Conservation (phyloP, 2,797 vertebrate species). For the Leptoclinus maculatus region DNA sequence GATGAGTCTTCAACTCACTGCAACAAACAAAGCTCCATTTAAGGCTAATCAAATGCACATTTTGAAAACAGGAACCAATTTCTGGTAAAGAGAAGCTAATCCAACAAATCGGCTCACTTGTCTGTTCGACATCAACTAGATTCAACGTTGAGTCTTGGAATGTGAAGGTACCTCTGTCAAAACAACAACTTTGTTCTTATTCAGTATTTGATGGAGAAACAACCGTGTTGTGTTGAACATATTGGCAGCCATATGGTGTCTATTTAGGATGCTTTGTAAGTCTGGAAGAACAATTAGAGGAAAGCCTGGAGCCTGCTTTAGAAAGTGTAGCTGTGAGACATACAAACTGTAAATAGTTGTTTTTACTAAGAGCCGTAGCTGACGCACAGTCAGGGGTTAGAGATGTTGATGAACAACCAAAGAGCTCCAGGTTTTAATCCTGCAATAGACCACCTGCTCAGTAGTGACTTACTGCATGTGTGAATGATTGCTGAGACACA, state of each 20-base stretch:
- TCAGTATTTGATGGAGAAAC: conserved; percentile 13
- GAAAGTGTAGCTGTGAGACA: conserved; percentile 4
- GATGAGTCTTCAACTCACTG: no score
- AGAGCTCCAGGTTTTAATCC: conserved; percentile 11
- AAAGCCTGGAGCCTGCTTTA: background rate
- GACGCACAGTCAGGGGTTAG: background rate
- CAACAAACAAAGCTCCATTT: no score
- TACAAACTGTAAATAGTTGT: background rate
- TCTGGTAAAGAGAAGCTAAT: background rate
- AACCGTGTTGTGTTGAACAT: conserved; percentile 12
- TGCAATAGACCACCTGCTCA: background rate
- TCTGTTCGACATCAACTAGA: background rate
- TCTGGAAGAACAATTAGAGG: conserved; percentile 29
- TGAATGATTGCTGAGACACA: background rate
- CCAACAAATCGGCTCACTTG: background rate
- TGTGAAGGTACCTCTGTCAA: background rate
- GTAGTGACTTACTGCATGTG: background rate
- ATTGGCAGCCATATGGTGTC: conserved; percentile 39
- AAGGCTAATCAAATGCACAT: no score
- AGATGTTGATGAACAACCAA: background rate
- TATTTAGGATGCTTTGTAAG: conserved; percentile 20
- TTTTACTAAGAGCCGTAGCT: conserved; percentile 10
- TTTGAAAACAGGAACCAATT: background rate
- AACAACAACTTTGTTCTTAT: conserved; percentile 15
- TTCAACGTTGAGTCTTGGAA: background rate